Conservation (phyloP, 2,888 invertebrate species). For the Caenorhabditis sp. region DNA sequence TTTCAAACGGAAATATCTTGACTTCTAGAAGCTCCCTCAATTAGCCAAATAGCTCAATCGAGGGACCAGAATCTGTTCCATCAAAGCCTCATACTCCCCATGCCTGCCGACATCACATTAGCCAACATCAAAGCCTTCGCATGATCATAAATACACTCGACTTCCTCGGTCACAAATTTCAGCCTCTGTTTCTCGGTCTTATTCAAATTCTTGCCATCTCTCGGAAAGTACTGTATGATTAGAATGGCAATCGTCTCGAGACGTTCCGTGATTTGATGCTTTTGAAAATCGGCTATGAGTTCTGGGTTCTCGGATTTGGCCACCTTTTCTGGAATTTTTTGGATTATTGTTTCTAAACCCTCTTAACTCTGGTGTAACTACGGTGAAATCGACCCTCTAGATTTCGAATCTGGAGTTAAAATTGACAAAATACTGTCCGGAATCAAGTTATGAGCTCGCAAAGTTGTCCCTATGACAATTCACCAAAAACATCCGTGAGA, state of each 20-base stretch:
- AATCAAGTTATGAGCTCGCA: too few relatives aligned
- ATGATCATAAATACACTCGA: slow-evolving; percentile 21
- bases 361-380: too few relatives aligned
- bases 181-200: slow-evolving; percentile 1
- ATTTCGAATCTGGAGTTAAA: too few relatives aligned
- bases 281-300: background rate
- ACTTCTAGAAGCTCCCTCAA: too few relatives aligned
- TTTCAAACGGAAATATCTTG: too few relatives aligned
- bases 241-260: background rate
- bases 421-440: too few relatives aligned
- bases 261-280: slow-evolving; percentile 9
- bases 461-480: too few relatives aligned
- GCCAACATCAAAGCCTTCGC: slow-evolving; percentile 12
- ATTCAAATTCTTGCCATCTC: background rate
- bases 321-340: background rate
- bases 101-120: background rate
- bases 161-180: background rate
- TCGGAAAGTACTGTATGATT: background rate
- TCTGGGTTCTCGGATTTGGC: slow-evolving; percentile 10
- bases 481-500: too few relatives aligned
- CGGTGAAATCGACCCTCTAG: too few relatives aligned
- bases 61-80: background rate
- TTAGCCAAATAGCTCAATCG: too few relatives aligned
- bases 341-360: background rate
- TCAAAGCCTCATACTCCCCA: background rate